Base-by-base conservation (phyloP, 1,140 invertebrate species). In the Drosophila bipectinata region DNA sequence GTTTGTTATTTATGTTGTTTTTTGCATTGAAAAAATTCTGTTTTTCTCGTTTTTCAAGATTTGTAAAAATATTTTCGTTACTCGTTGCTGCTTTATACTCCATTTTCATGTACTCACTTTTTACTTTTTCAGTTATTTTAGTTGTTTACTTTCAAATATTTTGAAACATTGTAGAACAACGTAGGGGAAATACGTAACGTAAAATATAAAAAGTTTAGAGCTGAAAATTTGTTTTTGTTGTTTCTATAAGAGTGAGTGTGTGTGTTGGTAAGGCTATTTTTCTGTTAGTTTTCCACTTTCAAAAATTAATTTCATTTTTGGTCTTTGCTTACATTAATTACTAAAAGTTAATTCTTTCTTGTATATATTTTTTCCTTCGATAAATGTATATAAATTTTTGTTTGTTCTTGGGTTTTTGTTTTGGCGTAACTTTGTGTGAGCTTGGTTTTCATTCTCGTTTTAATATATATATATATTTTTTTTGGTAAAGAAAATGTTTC, bases 321-420 rank as follows among this genome's bases (percentile, higher is more conserved):
- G 77, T 85, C 81, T 79, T 84, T 80, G 76, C 66, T 83, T 83
- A 72, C 21, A 52, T 64, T 84, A 72, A 64, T 76, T 49, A 84
- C 80, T 83, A 76, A 66, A 77, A 77, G 44, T 58, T 62, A 78
- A 52, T 54, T 26, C 30, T 34, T 34, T 75, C 59, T 26, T 83
- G 57, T 66, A 73, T 79, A 52, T 74, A 72, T 84, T 59, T 69
- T 60, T 47, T 63, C 44, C 60, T 26, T 67, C 58, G 56, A 81
- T 58, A 79, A 67, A 72, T 87, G 72, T 80, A 73, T 85, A 80
- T 66, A 77, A 66, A 76, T 67, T 51, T 34, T 41, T 15, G 15
- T 41, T 44, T 18, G 39, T 44, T 44, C 41, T 44, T 18, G n/a
- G 15, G n/a, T 44, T 44, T 14, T 44, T 44, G n/a, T 44, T 44